Base-by-base conservation (phyloP, 2,797 vertebrate genomes). In the Xenops minutus region DNA sequence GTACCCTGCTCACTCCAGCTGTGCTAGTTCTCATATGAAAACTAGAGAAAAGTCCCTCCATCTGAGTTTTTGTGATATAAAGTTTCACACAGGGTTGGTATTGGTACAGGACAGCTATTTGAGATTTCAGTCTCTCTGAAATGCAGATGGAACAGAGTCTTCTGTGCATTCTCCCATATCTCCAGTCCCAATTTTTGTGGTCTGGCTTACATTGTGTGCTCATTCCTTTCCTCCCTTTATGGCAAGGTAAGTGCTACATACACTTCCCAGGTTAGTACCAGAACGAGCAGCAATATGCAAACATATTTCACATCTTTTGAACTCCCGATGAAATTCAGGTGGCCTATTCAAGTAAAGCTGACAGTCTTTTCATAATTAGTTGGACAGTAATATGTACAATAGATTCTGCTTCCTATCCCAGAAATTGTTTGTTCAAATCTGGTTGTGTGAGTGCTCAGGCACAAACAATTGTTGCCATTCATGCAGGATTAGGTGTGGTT, bases 351-450 rank as follows among this genome's bases (percentile, higher is more conserved):
- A 78, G 54, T 32, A 73, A 62, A 87, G 36, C 20, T 95, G 84
- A 44, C 71, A 85, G 52, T 37, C 74, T 89, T 90, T 59, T 51
- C 9, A 1, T 82, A 62, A 88, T 88, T 93, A 58, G 49, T 89
- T 92, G 67, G 56, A 76, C 29, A 48, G 54, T 52, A 30, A 43
- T 49, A 64, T 22, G 46, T 39, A 39, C 77, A 82, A 64, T 71
- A 52, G 39, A 43, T 85, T 82, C 68, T 79, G 81, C 41, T 93
- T 91, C 75, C 74, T 94, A 52, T 51, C 77, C 61, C 88, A 85
- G 37, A 92, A 91, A 36, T n/a, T 73, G 27, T 94, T 97, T 84
- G 62, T 82, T 93, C 77, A 87, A 90, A 85, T 76, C 71, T 81
- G 37, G 32, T 37, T 89, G 10, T 59, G 74, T 41, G 34, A 93